Evolutionary conservation across 2,797 vertebrate species (phyloP).

Genomic region (Pseudochaenichthys georgianus): DNA sequence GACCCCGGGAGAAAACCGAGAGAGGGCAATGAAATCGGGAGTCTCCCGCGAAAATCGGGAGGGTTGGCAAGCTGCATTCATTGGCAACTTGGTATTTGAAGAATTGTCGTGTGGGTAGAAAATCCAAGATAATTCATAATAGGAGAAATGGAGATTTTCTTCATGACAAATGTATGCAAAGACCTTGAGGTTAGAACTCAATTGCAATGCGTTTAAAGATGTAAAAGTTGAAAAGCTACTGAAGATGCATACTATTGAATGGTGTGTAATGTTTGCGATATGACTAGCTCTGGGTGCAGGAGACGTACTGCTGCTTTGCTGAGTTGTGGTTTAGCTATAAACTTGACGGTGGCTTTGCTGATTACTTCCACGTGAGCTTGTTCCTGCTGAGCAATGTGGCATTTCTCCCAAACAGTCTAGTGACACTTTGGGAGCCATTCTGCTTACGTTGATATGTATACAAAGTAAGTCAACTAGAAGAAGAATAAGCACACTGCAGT

Average conservation of each 20-base stretch:
- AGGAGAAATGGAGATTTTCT: slow-evolving; percentile 19
- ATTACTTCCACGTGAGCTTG: slow-evolving; percentile 62
- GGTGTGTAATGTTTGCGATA: slow-evolving; percentile 33
- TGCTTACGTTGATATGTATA: background rate
- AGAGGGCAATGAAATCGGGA: too few species aligned
- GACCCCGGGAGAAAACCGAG: too few species aligned
- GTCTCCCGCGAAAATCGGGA: too few species aligned
- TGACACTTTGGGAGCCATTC: slow-evolving; percentile 13
- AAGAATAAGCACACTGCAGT: slow-evolving; percentile 1
- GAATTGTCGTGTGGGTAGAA: slow-evolving; percentile 27
- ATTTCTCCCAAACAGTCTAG: slow-evolving; percentile 39
- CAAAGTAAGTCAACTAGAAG: slow-evolving; percentile 25
- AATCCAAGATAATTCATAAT: slow-evolving; percentile 31
- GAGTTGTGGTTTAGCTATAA: slow-evolving; percentile 50
- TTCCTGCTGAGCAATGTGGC: slow-evolving; percentile 32
- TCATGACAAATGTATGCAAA: slow-evolving; percentile 45
- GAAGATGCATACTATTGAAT: slow-evolving; percentile 2
- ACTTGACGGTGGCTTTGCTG: slow-evolving; percentile 42
- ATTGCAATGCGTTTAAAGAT: slow-evolving; percentile 21
- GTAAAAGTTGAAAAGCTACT: slow-evolving; percentile 19
- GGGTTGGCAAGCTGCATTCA: slow-evolving; percentile 19
- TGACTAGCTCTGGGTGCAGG: slow-evolving; percentile 6
- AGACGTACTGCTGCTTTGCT: slow-evolving; percentile 12
- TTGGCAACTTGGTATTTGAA: slow-evolving; percentile 35
- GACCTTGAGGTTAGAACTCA: slow-evolving; percentile 6